Base-by-base conservation (phyloP, 64 coral and sea anemone species). In the Porites lutea region DNA sequence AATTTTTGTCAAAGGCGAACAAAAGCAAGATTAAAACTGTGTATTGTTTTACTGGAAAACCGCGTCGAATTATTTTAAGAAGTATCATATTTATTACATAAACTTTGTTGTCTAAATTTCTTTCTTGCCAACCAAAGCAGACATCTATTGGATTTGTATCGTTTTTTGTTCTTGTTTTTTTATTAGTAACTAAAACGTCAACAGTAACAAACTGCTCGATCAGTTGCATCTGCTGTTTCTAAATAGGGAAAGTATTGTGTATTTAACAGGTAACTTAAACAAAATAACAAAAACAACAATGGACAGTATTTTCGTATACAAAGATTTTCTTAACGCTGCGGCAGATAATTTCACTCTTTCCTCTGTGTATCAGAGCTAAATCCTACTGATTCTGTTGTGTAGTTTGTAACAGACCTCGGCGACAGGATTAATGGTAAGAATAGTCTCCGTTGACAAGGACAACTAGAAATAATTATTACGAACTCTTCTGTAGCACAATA, bases 361-460 rank as follows among this genome's bases (percentile, higher is more conserved):
- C 63, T 67, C 45, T 50, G 2, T 21, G 48, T 22, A 48, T 52
- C 6, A 8, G 20, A 65, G 19, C 47, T 68, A 21, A 37, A 84
- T 84, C 48, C 45, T 4, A 18, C 64, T 68, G 63, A 22, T 67
- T n/a, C 47, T 69, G n/a, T 52, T n/a, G 65, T 68, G 46, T 19
- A 52, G 61, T n/a, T 50, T 16, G 50, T 19, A 19, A 44, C 13
- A 69, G 69, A 48, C 15, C 22, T n/a, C 16, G 47, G 20, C 15
- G 46, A 84, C 13, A n/a, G 27, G 2, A 52, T 48, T 68, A 51
- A 84, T 66, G 81, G 63, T 84, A 52, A 84, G 45, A 51, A 51
- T 68, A 13, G 47, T 8, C 7, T 6, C 2, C 18, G 16, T 51
- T 69, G 12, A 23, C 52, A 13, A 74, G 5, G 2, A 59, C 19